phyloP scores from a whole-genome alignment of 2,113 vertebrate genomes.

The Strix uralensis region DNA sequence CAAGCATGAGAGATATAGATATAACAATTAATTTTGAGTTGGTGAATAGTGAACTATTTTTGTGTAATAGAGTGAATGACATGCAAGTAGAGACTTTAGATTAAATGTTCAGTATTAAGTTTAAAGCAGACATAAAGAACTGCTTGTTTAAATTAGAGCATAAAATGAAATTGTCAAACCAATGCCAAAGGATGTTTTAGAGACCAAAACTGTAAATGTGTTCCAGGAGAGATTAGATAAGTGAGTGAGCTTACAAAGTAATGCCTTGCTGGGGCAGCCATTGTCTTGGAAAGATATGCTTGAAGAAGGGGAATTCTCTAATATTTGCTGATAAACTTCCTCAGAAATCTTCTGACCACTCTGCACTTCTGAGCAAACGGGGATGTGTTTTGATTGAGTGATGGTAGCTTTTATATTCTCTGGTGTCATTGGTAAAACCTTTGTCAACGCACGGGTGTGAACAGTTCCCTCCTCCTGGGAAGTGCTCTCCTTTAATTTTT shows the following conservation, averaged over 20 bases:
- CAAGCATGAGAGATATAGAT: background rate
- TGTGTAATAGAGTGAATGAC: background rate
- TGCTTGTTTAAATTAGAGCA: background rate
- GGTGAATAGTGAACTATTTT: background rate
- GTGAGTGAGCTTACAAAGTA: background rate
- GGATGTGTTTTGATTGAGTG: background rate
- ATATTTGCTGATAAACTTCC: background rate
- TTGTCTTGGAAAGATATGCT: background rate
- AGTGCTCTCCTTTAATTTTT: background rate
- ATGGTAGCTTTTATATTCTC: background rate
- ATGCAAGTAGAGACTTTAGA: background rate
- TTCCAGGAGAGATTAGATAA: background rate
- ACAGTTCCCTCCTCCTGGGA: background rate
- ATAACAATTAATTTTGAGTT: background rate
- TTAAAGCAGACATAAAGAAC: background rate
- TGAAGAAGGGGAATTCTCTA: background rate
- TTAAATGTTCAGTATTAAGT: background rate
- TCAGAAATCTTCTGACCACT: background rate
- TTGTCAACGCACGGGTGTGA: background rate
- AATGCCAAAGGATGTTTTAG: background rate
- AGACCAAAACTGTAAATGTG: background rate
- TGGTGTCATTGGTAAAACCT: background rate
- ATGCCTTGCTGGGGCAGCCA: background rate
- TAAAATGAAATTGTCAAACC: background rate
- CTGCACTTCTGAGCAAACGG: background rate